Evolutionary conservation across 2,888 invertebrate species (phyloP), one percentile per base, ranked within the genome.

Genomic region (Papilio gigon): DNA sequence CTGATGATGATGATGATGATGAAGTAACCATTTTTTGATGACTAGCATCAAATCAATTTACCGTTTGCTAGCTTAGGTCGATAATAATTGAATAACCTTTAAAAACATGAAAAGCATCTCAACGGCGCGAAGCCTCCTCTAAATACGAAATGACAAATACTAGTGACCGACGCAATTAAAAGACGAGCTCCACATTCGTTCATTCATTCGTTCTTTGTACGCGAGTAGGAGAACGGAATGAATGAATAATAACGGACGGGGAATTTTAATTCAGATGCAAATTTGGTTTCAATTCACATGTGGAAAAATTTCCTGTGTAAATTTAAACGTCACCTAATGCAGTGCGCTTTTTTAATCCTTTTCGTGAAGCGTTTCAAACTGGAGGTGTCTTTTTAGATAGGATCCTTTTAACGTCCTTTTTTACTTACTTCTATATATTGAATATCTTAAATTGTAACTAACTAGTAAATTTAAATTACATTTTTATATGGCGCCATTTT

Each of bases 251-350:
- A 42, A n/a, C 62, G 53, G n/a, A 42, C 22, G 4, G 61, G n/a
- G n/a, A 17, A n/a, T 61, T 61, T 61, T 67, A 67, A 67, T 67
- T 62, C 62, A 42, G 30, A 67, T 67, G 67, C 62, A 62, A 67
- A 67, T 67, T 40, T 12, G 42, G 53, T 61, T 62, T 53, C 40
- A 42, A 67, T 67, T 67, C 67, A 30, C 40, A 56, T 42, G 61
- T 53, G 61, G 53, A 61, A 25, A 20, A 59, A 58, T 35, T 56
- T 60, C 60, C 22, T 9, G 14, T 14, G 20, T 12, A 27, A n/a
- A 40, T 67, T 50, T 53, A 20, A 25, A 11, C 47, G 27, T 40
- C 20, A 11, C 50, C 50, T 67, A 61, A 67, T 61, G 40, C 20
- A 37, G 50, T 67, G 40, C 53, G 22, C 17, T 40, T 60, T 67